phyloP scores from a whole-genome alignment of 1,140 invertebrate species.

The Muscidifurax raptorellus region DNA sequence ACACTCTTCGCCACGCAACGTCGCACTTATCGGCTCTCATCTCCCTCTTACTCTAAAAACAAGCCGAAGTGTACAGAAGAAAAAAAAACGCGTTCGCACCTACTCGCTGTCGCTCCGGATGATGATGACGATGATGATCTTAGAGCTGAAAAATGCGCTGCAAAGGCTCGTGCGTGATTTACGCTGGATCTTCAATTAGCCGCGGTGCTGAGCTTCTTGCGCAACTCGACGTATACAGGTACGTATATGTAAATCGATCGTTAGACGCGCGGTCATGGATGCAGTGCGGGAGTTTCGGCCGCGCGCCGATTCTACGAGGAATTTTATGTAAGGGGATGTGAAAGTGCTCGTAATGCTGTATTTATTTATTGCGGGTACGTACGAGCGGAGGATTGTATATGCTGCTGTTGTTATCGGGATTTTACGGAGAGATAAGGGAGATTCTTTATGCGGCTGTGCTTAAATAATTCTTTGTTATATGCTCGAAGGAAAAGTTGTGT shows the following conservation, averaged over 20 bases:
- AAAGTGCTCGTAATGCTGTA: background rate
- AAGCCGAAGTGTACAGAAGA: background rate
- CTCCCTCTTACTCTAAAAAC: background rate
- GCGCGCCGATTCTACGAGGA: background rate
- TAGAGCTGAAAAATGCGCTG: background rate
- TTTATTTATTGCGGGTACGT: too few relatives aligned
- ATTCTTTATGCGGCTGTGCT: too few relatives aligned
- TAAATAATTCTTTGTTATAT: too few relatives aligned
- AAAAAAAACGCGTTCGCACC: slow-evolving; percentile 10
- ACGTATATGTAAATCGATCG: background rate
- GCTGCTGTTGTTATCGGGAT: too few relatives aligned
- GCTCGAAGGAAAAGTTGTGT: too few relatives aligned
- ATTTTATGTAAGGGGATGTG: slow-evolving; percentile 38
- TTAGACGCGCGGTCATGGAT: background rate
- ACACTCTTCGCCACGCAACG: background rate
- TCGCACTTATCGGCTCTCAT: background rate
- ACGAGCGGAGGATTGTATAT: too few relatives aligned
- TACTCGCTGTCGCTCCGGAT: background rate
- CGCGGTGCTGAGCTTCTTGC: background rate
- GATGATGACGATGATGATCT: slow-evolving; percentile 23
- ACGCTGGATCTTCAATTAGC: slow-evolving; percentile 26
- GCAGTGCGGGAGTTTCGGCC: background rate
- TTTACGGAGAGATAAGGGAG: background rate
- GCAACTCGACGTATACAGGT: background rate
- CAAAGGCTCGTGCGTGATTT: background rate